Conservation (phyloP, 1,140 invertebrate species). For the Sminthurides bifidus region DNA sequence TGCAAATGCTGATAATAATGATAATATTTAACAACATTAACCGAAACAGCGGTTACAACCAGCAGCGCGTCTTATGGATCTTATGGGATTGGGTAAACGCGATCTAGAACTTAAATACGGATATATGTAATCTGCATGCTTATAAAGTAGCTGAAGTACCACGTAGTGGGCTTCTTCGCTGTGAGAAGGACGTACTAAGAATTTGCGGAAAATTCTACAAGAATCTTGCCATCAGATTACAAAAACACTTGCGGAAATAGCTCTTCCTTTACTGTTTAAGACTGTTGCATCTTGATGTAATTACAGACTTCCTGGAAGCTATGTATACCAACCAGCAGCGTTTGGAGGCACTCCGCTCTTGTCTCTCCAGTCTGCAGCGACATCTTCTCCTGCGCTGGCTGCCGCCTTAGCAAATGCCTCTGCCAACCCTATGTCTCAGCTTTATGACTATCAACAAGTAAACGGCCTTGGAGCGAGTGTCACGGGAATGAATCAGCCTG, state of each 20-base stretch:
- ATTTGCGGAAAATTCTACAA: no score
- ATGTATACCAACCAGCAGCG: conserved; percentile 54
- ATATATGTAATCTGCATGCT: not conserved
- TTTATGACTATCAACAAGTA: conserved; percentile 57
- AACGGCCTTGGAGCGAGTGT: not conserved
- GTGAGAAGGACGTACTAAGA: not conserved
- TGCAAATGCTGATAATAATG: no score
- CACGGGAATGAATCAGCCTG: not conserved
- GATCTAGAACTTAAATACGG: not conserved
- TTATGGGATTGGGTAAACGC: no score
- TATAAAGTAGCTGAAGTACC: not conserved
- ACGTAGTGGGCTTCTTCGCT: not conserved
- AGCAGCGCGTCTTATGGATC: no score
- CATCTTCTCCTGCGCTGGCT: conserved; percentile 41
- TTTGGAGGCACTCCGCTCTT: conserved; percentile 50
- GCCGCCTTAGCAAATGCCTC: conserved; percentile 9
- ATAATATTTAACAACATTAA: no score
- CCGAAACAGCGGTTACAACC: no score
- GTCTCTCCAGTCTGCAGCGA: conserved; percentile 56
- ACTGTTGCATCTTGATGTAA: conserved; percentile 18
- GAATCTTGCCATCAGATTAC: no score
- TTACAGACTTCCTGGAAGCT: conserved; percentile 59
- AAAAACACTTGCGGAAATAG: not conserved
- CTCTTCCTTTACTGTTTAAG: not conserved
- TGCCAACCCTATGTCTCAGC: conserved; percentile 45